These are phyloP conservation scores for Hemicentrotus pulcherrimus DNA, from an alignment of 35 echinoderm and acorn worm species.

Conservation along the genomic window DNA sequence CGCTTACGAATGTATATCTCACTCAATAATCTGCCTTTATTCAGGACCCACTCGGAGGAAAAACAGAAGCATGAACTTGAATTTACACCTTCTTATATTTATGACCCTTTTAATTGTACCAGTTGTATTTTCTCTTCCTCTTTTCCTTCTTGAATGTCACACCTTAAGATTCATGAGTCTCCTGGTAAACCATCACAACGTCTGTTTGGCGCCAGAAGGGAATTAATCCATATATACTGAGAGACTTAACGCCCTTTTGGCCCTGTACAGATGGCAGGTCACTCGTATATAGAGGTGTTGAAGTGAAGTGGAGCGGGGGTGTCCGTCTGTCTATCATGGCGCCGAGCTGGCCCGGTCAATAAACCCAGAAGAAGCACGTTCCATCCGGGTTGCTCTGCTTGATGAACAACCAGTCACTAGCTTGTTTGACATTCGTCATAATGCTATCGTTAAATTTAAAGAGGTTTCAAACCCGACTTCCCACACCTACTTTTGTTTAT, in stretches of 20 bases:
- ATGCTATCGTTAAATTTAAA: background rate
- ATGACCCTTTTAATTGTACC: constrained; percentile 18
- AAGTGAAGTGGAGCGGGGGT: background rate
- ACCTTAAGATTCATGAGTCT: background rate
- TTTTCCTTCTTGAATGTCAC: background rate
- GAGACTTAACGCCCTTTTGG: no score
- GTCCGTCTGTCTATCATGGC: background rate
- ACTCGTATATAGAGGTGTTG: background rate
- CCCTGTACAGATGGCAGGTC: background rate
- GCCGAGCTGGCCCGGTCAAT: background rate
- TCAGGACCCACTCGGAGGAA: background rate
- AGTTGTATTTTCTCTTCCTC: constrained; percentile 4
- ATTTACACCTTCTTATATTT: constrained; percentile 27
- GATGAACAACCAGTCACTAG: background rate
- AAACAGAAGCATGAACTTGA: background rate
- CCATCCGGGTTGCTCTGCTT: background rate
- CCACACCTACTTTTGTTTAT: background rate
- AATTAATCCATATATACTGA: no score
- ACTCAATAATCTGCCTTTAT: no score
- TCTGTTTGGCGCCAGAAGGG: background rate
- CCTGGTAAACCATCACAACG: background rate
- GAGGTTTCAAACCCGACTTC: background rate
- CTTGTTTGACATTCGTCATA: background rate
- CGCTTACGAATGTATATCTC: no score
- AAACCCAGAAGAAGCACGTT: background rate